Base-by-base conservation (phyloP, 2,888 invertebrate species). In the Eupeodes latifasciatus region DNA sequence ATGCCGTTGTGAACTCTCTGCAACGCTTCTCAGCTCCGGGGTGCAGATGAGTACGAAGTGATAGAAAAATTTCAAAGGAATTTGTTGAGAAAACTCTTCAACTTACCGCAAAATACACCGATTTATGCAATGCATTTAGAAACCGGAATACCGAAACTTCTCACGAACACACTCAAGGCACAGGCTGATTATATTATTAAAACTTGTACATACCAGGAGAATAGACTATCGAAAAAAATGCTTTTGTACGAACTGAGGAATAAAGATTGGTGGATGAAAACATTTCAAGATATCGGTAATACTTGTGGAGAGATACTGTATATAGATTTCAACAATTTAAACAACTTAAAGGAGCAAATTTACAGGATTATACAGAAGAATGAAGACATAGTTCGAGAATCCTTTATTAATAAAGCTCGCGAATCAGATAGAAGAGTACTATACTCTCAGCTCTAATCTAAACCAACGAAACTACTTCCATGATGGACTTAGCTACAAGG, bases 341-440 rank as follows among this genome's bases (percentile, higher is more conserved):
- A 16, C 16, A 49, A 49, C 40, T 66, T 67, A n/a, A 51, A 67
- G n/a, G 34, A 67, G 47, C 49, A 51, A 67, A 36, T 67, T 4
- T 51, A 49, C 16, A 11, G 67, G n/a, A 67, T 67, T 34, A 67
- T 67, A 27, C 49, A 67, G 34, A 51, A 12, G 44, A 67, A 67
- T 36, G 53, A 69, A 10, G 36, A 69, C n/a, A 27, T 34, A 14
- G 34, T 11, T 55, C 34, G 69, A 19, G 49, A 69, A 36, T 36
- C 36, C n/a, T 69, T 69, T 27, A 55, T 36, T 7, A 69, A n/a
- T 34, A 69, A 51, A 27, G 69, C 36, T 51, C 53, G 51, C 34
- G 53, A 69, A 40, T 69, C 69, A 4, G 69, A 69, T 19, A 69
- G 36, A n/a, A 69, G 69, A 19, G 51, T 69, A 53, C 12, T 69